Base-by-base conservation (phyloP, 1,140 invertebrate species). In the Atopsyche davidsoni region DNA sequence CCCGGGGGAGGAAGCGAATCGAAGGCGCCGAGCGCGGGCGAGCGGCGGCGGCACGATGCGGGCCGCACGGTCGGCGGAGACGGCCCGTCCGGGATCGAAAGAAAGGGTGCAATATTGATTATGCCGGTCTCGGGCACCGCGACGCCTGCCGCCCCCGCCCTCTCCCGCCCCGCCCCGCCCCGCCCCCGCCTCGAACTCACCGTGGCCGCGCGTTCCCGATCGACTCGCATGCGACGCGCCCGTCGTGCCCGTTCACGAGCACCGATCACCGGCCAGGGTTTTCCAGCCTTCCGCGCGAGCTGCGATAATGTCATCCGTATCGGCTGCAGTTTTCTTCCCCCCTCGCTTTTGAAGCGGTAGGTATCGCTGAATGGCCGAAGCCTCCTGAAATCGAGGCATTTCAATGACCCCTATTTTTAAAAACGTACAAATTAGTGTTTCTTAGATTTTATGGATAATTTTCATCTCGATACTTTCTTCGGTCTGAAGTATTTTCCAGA, bases 41-140 rank as follows among this genome's bases (percentile, higher is more conserved):
- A 49, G 55, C 59, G 17, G 22, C 46, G 45, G 39, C 53, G 39
- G 40, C 46, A 51, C 40, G 53, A 53, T 57, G 53, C 36, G 25
- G 44, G 53, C 53, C 47, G 51, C 43, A 40, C 52, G 57, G 54
- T 56, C 52, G 52, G 40, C 46, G 46, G 52, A 51, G 48, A 19
- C 36, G 19, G 36, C 24, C 32, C 39, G 48, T 43, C 42, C 41
- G 48, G 62, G 68, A 67, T 69, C 64, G 60, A 69, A 68, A 63
- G 51, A 61, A 59, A 65, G 62, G 62, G 60, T 72, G 66, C 66
- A 69, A 67, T 70, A 72, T 70, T 68, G 67, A 72, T 70, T 68
- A 69, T 66, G 69, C 64, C 64, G 61, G 64, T 40, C 32, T 32
- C 24, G 18, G 34, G 42, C 41, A 11, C 41, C 17, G 44, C 31